These are phyloP conservation scores for Psittacula cyanocephala DNA, from an alignment of 2,113 vertebrate species.

Conservation along the genomic window DNA sequence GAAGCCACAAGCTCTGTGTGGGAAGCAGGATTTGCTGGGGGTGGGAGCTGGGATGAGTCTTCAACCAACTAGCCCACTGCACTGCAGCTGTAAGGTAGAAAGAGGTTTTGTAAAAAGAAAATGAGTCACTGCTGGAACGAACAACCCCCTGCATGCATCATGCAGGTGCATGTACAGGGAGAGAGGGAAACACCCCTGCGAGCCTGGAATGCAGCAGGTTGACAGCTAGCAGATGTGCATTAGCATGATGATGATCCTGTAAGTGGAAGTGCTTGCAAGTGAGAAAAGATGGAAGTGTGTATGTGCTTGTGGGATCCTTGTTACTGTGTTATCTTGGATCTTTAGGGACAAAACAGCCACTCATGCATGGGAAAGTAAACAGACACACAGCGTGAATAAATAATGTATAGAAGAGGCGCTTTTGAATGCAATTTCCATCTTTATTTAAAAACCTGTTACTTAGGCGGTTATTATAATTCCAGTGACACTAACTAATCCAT, in stretches of 20 bases:
- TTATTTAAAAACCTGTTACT: slow-evolving; percentile 47
- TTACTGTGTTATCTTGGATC: background rate
- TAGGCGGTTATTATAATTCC: slow-evolving; percentile 65
- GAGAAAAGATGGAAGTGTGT: background rate
- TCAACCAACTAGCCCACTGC: rapidly evolving
- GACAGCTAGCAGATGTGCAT: background rate
- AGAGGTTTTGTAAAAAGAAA: background rate
- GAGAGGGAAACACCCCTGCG: background rate
- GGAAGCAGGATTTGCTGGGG: background rate
- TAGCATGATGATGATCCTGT: background rate
- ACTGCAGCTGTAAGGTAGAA: background rate
- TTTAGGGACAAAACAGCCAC: slow-evolving; percentile 34
- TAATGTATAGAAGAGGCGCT: background rate
- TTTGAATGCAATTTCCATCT: slow-evolving; percentile 9
- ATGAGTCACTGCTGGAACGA: background rate
- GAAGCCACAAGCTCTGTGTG: rapidly evolving
- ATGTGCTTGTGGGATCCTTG: slow-evolving; percentile 13
- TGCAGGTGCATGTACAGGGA: background rate
- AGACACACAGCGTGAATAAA: slow-evolving; percentile 30
- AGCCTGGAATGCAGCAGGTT: background rate
- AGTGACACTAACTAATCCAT: slow-evolving; percentile 51
- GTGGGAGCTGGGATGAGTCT: background rate
- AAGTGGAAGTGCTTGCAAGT: background rate
- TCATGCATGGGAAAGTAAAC: slow-evolving; percentile 44
- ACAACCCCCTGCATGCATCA: rapidly evolving